Base-by-base conservation (phyloP, 2,888 invertebrate genomes). In the Spicauda simplicius region DNA sequence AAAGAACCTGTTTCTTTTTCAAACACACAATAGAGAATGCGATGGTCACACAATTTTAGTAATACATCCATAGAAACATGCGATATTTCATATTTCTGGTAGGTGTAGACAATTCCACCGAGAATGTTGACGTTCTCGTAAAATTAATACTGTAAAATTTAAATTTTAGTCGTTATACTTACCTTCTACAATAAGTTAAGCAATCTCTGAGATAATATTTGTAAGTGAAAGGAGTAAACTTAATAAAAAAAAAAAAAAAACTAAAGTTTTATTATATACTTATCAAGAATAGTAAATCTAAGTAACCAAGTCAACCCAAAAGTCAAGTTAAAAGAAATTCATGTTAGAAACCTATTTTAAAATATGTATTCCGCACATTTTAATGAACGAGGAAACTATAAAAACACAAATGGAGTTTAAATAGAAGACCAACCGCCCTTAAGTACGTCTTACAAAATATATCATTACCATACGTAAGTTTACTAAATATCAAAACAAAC, bases 401-500 rank as follows among this genome's bases (percentile, higher is more conserved):
- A 33, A 41, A 14, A 14, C 14, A 14, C 12, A 41, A 41, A 14
- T 41, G 3, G 1, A 41, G 1, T 41, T 14, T 11, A 41, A 41
- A 14, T 41, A 2, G 14, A 5, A 12, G 41, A 33, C 6, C 33
- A 33, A 33, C 41, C 41, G 14, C 41, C 1, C 33, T 8, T 33
- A 41, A 2, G 41, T 7, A 10, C 41, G 1, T 41, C 41, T 41
- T 41, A 41, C 41, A 41, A 41, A 41, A 41, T 41, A 41, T 41
- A 41, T 11, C 41, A 41, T 14, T 41, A 41, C 2, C 41, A 41
- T 41, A 11, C 14, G 41, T 41, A 41, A 41, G 12, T 41, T 41
- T 41, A 2, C 14, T 18, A 60, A 50, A 50, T 19, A 57, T 50
- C 19, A 64, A 57, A 64, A 64, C 50, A 64, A 57, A 64, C 57